Evolutionary conservation across 2,113 vertebrate genomes (phyloP), one percentile per base, ranked within the genome.

Genomic region (Conger conger): DNA sequence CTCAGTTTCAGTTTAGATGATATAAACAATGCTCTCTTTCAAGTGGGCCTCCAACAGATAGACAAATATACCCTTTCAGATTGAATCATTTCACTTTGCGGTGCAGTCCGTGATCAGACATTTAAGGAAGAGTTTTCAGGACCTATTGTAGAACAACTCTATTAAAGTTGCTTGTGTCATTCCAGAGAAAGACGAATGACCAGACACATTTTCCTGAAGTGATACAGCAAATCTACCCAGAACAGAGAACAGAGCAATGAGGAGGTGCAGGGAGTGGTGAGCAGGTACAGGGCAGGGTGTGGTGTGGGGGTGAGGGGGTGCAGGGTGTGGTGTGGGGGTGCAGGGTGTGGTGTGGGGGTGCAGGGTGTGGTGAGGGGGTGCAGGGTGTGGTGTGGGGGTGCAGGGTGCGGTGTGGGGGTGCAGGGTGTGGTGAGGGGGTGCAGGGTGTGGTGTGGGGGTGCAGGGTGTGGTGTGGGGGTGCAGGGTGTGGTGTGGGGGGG

Each of bases 31-130:
- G 9, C 9, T 38, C 78, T 42, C 78, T 79, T 79, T 79, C 36
- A 79, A 79, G 78, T 40, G 36, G 36, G 37, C 30, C 30, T 79
- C 37, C 78, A 79, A 27, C 76, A 11, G 18, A 23, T 13, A 79
- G 78, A 79, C 38, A 42, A 79, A 79, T 79, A 23, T 38, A 38
- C 78, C 36, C 78, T 79, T 20, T 38, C 78, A 73, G 68, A 73
- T 73, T 73, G n/a, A n/a, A 73, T 33, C 68, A 73, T 73, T 73
- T 73, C 27, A 30, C 3, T 73, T 73, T 30, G 33, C 13, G n/a
- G 9, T 13, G n/a, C n/a, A n/a, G n/a, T 33, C 27, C n/a, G 27
- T 73, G 68, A 30, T 33, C 68, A 73, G 68, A 30, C 68, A 73
- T 73, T 23, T 42, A 42, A 79, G 20, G 17, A 40, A 79, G 38